These are phyloP conservation scores for Orchesellides sinensis DNA, from an alignment of 2,888 invertebrate genomes.

Conservation along the genomic window DNA sequence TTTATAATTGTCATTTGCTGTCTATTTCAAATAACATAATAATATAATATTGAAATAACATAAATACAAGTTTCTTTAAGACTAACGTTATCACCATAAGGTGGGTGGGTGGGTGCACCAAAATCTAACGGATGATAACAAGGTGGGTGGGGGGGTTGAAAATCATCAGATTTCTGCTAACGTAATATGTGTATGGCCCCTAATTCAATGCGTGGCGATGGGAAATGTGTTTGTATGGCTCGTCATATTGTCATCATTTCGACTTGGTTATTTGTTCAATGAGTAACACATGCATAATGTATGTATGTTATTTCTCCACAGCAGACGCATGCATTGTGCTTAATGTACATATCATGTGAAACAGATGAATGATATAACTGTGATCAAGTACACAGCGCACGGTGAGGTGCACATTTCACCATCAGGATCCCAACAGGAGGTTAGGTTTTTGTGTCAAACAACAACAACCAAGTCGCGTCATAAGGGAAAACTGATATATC, in stretches of 20 bases:
- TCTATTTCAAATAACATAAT: no score
- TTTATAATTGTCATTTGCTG: no score
- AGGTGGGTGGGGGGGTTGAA: not conserved
- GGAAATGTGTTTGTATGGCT: no score
- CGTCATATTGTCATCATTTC: constrained; percentile 26
- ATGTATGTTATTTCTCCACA: constrained; percentile 21
- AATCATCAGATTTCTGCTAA: not conserved
- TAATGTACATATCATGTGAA: no score
- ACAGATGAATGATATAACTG: not conserved
- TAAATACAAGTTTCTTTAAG: no score
- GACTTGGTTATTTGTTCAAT: constrained; percentile 9
- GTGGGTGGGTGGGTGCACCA: not conserved
- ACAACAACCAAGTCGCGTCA: no score
- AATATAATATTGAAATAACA: no score
- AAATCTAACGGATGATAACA: not conserved
- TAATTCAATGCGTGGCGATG: constrained; percentile 16
- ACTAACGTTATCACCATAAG: not conserved
- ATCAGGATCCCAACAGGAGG: constrained; percentile 49
- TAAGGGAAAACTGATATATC: constrained; percentile 43
- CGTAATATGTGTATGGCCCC: not conserved
- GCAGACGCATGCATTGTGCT: no score
- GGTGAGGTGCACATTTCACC: not conserved
- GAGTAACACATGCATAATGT: constrained; percentile 8
- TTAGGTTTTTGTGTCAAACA: no score
- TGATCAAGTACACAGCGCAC: not conserved